Conservation (phyloP, 2,888 invertebrate genomes). For the Leptopterna dolabrata region DNA sequence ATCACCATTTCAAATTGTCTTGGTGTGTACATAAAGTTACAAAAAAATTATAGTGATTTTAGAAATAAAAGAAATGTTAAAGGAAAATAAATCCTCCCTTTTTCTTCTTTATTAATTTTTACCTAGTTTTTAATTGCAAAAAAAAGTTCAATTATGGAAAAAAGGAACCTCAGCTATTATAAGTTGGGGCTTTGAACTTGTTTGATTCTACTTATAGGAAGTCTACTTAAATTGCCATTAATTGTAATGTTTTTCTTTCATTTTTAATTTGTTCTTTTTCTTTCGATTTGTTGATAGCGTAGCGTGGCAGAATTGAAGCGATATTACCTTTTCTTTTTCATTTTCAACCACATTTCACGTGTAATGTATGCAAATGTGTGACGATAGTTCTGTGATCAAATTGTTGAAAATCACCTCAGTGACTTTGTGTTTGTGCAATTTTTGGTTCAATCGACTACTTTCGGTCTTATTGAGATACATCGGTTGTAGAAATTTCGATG, state of each 20-base stretch:
- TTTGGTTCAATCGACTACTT: not conserved
- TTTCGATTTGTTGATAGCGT: constrained; percentile 9
- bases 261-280: constrained; percentile 11
- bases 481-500: not conserved
- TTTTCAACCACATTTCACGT: not conserved
- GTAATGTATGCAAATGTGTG: not conserved
- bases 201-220: constrained; percentile 42
- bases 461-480: not conserved
- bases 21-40: constrained; percentile 48
- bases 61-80: constrained; percentile 15
- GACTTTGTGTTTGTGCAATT: not conserved
- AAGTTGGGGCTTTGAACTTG: constrained; percentile 6
- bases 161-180: not conserved
- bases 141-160: not conserved
- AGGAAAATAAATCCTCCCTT: constrained; percentile 31
- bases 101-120: constrained; percentile 34
- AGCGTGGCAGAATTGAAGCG: constrained; percentile 37
- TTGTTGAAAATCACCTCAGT: not conserved
- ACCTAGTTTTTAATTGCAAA: constrained; percentile 33
- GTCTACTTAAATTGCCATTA: constrained; percentile 44
- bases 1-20: constrained; percentile 8
- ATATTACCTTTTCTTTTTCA: not conserved
- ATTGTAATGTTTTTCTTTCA: constrained; percentile 22
- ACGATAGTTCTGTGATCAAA: not conserved
- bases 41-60: constrained; percentile 45